Evolutionary conservation across 2,888 invertebrate genomes (phyloP), one percentile per base, ranked within the genome.

Genomic region (Ennomos quercinarius): DNA sequence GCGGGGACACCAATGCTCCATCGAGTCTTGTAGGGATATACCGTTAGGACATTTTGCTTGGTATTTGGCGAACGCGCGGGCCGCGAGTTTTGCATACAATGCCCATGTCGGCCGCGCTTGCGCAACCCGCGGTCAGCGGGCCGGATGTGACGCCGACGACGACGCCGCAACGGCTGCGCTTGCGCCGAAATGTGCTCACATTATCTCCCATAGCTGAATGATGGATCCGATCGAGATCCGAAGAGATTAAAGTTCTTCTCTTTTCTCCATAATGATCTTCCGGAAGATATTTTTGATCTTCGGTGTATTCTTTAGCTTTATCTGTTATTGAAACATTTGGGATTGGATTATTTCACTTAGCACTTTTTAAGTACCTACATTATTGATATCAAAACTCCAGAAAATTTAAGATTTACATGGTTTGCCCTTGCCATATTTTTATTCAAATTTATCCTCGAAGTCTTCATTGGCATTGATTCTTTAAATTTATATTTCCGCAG

Each of bases 71-170:
- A 77, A 56, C 76, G 71, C 76, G 78, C 77, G 75, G 71, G 60
- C 68, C 73, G 73, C 76, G 66, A 59, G 81, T 84, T 91, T 92
- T 88, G 90, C 91, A 91, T 91, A 92, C 91, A 91, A 91, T 91
- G 87, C 84, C 88, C 87, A 86, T 89, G 82, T 78, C 78, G 84
- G 78, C 76, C 76, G 73, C 75, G 79, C 79, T 89, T 89, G 89
- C 88, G 89, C 88, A 89, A 89, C 81, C 63, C 69, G 77, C 79
- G 86, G 84, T 81, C 85, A 84, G 72, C 76, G 77, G 82, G 85
- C 87, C 90, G 91, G 91, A 91, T 88, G 85, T 86, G 87, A 87
- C 84, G 87, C 73, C 71, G 74, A 72, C 74, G 87, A 87, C 84
- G 87, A 73, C 71, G 74, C 72, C 74, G 70, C 64, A 57, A 71